These are phyloP conservation scores for Dendrolimus kikuchii DNA, from an alignment of 1,140 invertebrate species.

Conservation along the genomic window DNA sequence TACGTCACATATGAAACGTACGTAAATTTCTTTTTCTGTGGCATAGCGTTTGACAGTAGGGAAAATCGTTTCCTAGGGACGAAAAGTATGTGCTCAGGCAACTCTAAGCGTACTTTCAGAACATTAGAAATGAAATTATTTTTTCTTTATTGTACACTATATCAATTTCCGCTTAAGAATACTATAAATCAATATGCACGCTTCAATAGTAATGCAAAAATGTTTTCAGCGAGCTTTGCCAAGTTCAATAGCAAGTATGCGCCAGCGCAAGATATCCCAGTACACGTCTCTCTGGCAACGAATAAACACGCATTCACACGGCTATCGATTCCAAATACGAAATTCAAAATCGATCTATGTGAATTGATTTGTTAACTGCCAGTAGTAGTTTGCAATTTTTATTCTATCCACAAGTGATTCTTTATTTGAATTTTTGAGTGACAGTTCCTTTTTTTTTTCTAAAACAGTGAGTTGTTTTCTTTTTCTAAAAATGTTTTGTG, in stretches of 20 bases:
- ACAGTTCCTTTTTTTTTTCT: conserved; percentile 2
- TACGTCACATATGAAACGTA: too few species aligned
- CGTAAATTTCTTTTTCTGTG: too few species aligned
- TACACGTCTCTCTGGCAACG: conserved; percentile 17
- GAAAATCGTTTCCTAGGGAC: too few species aligned
- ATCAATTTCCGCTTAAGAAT: background rate
- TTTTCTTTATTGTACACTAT: background rate
- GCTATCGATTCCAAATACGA: too few species aligned
- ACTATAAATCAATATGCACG: background rate
- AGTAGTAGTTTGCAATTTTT: too few species aligned
- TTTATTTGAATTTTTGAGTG: too few species aligned
- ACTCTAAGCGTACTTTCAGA: too few species aligned
- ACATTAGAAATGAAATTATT: background rate
- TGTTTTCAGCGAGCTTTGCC: conserved; percentile 21
- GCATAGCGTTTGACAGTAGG: too few species aligned
- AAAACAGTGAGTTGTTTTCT: background rate
- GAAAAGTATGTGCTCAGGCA: too few species aligned
- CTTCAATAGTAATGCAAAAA: conserved; percentile 13
- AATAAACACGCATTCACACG: conserved; percentile 36
- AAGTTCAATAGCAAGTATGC: conserved; percentile 16
- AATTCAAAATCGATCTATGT: too few species aligned
- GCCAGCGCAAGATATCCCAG: conserved; percentile 11
- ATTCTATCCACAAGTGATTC: too few species aligned
- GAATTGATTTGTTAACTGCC: conserved; percentile 7
- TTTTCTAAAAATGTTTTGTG: background rate